Evolutionary conservation across 2,797 vertebrate species (phyloP), one percentile per base, ranked within the genome.

Genomic region (Garrulus glandarius): DNA sequence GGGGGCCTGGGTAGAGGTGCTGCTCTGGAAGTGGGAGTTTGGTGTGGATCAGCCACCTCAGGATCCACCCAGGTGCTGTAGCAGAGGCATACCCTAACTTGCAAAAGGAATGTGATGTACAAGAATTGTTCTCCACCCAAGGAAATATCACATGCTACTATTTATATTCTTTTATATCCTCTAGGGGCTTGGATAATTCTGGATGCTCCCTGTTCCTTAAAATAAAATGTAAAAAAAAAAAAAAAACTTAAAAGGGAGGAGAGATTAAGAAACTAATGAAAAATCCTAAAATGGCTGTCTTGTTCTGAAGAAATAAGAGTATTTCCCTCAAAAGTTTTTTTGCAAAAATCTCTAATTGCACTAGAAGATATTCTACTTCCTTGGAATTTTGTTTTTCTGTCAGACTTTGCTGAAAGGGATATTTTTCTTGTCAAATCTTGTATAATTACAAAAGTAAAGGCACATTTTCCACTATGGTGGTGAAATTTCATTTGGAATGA

Each of bases 361-460:
- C 76, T 88, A 93, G 27, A 39, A 93, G 71, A 39, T 84, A 90
- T 57, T 94, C 83, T 90, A 44, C 92, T 93, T 86, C 83, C 57
- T 81, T 88, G 55, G 84, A 95, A 94, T 93, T 96, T 93, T 82
- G 60, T 81, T 96, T 88, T 94, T 91, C 87, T 94, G 83, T 88
- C 95, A 97, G 72, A 47, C 70, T 88, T 84, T 36, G 63, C 72
- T 69, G 76, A 91, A 96, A 96, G 94, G 94, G 93, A 82, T 96
- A 96, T 88, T 97, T 97, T 96, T 97, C 95, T 94, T 95, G 95
- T 97, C 95, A 96, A 96, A 93, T 94, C 80, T 86, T 68, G 52
- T 79, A 53, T 63, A 95, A 95, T 83, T 92, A 72, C 52, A 57
- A 86, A 88, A 94, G 67, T 77, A 84, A 76, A 41, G 29, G 26